Percentiles rank a stretch among this genome's conserved stretches.
These are phyloP conservation scores for Danionella dracula DNA, from an alignment of 2,797 vertebrate genomes.

Conservation along the genomic window DNA sequence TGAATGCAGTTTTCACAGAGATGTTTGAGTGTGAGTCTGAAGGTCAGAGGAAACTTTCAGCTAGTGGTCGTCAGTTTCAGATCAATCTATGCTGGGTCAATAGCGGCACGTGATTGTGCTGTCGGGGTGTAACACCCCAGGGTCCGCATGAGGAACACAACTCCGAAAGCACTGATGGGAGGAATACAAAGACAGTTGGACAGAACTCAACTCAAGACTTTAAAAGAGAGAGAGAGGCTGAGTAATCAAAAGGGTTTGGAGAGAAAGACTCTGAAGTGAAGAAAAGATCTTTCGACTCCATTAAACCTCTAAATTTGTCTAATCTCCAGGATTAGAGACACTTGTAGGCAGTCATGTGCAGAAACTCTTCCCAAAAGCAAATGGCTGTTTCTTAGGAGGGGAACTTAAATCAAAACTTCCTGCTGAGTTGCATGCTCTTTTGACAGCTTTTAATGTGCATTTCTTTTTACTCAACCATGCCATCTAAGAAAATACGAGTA, in stretches of 20 bases:
- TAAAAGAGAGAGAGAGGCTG: too few species aligned
- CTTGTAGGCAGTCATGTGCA: constrained; percentile 41
- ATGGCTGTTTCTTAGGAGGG: neutral
- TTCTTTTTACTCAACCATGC: neutral
- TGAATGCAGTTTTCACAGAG: too few species aligned
- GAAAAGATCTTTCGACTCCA: constrained; percentile 26
- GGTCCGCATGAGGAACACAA: too few species aligned
- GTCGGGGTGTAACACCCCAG: neutral
- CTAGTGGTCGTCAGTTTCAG: constrained; percentile 23
- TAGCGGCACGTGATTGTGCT: constrained; percentile 31
- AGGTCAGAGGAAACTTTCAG: constrained; percentile 3
- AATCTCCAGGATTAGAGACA: constrained; percentile 49
- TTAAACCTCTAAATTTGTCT: constrained; percentile 50
- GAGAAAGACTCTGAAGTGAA: too few species aligned
- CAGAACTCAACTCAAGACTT: too few species aligned
- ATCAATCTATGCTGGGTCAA: constrained; percentile 38
- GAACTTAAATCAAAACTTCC: neutral
- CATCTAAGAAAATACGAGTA: too few species aligned
- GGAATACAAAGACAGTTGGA: too few species aligned
- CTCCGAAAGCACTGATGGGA: too few species aligned
- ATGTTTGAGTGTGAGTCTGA: neutral
- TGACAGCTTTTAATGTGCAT: constrained; percentile 8
- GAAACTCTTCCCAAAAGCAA: neutral
- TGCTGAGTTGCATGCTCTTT: constrained; percentile 68
- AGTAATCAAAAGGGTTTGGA: too few species aligned